Conservation (phyloP, 1,140 invertebrate genomes). For the Epicauta chinensis region DNA sequence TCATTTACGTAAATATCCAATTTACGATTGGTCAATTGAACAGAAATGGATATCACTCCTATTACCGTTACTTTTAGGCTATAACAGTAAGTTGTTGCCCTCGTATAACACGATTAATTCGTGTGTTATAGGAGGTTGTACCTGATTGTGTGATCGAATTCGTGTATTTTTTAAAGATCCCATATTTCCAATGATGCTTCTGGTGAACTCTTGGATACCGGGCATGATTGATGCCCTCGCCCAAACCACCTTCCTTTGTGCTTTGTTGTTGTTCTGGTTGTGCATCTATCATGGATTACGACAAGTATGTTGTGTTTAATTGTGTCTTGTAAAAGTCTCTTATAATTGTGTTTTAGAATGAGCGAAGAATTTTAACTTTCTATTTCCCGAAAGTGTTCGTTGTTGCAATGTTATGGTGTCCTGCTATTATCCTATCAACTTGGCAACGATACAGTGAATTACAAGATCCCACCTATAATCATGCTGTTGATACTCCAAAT, state of each 20-base stretch:
- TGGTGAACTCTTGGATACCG: slow-evolving; percentile 85
- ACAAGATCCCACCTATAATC: slow-evolving; percentile 89
- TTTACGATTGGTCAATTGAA: slow-evolving; percentile 95
- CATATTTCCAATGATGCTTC: slow-evolving; percentile 83
- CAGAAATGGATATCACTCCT: slow-evolving; percentile 93
- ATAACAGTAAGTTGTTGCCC: slow-evolving; percentile 70
- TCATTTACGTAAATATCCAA: slow-evolving; percentile 77
- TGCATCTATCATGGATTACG: slow-evolving; percentile 90
- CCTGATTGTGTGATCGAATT: slow-evolving; percentile 22
- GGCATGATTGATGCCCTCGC: slow-evolving; percentile 85
- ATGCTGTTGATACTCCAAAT: slow-evolving; percentile 78
- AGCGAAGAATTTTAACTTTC: slow-evolving; percentile 76
- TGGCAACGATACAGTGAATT: slow-evolving; percentile 88
- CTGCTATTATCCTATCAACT: slow-evolving; percentile 75
- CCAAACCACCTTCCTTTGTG: slow-evolving; percentile 84
- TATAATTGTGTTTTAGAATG: too few relatives aligned
- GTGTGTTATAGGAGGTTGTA: slow-evolving; percentile 4
- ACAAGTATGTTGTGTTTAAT: slow-evolving; percentile 64
- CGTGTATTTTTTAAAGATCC: too few relatives aligned
- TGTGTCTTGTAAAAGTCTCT: too few relatives aligned
- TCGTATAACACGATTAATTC: neutral
- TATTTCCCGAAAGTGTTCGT: slow-evolving; percentile 88
- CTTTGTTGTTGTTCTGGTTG: slow-evolving; percentile 88
- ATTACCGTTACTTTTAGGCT: slow-evolving; percentile 81
- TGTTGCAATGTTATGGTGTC: slow-evolving; percentile 81